Percentiles rank a stretch among this genome's conserved stretches.
Evolutionary conservation across 1,140 invertebrate genomes (phyloP).

Genomic region (Hypsibius dujardini): DNA sequence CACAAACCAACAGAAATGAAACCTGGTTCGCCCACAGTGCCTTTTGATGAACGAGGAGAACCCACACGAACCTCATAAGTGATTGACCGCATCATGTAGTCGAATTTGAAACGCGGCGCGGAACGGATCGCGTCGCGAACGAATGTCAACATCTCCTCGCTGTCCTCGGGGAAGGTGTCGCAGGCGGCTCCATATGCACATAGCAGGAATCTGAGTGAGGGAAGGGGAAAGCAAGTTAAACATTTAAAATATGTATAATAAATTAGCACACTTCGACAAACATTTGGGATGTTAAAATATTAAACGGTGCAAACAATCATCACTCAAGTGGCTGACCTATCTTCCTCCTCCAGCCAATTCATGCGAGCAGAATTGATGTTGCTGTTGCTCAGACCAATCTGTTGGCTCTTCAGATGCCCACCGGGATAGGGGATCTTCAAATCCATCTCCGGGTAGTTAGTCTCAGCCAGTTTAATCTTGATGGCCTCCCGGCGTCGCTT

Average conservation of each 20-base stretch:
- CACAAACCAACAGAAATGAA: neutral
- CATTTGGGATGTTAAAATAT: too few relatives aligned
- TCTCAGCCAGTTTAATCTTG: neutral
- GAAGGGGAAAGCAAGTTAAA: conserved; percentile 93
- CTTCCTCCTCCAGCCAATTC: neutral
- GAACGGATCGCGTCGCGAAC: conserved; percentile 69
- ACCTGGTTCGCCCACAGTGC: neutral
- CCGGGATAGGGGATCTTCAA: neutral
- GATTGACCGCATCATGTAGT: conserved; percentile 97
- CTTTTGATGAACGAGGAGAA: neutral
- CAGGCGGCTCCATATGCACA: neutral
- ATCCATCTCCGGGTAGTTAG: neutral
- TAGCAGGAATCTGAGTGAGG: conserved; percentile 51
- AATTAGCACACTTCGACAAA: conserved; percentile 43
- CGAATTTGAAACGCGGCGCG: conserved; percentile 71
- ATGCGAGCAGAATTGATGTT: neutral
- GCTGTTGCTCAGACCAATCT: neutral
- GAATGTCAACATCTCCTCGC: conserved; percentile 98
- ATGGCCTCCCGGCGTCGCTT: conserved; percentile 13
- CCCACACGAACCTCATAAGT: conserved; percentile 41
- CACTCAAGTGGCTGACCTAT: neutral
- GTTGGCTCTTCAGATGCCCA: neutral
- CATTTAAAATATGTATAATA: conserved; percentile 38
- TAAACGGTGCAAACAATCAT: neutral
- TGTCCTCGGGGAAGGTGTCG: conserved; percentile 45